phyloP scores from a whole-genome alignment of 2,797 vertebrate genomes.

The Cryptoblepharus egeriae region DNA sequence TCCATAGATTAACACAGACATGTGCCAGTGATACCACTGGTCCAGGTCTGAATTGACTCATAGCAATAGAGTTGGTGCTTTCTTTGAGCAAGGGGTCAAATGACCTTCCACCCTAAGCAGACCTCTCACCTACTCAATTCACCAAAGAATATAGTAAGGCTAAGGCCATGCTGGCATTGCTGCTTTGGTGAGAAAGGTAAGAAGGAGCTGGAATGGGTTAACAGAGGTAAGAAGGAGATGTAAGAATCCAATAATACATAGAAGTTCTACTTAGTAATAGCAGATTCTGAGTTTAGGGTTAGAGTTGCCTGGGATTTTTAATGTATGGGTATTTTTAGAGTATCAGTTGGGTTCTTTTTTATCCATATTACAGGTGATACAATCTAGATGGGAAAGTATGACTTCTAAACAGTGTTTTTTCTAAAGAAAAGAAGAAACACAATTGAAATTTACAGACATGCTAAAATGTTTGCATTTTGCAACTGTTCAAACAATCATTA shows the following conservation, averaged over 20 bases:
- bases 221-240: background rate
- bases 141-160: too few species aligned
- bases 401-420: slow-evolving; percentile 8
- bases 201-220: background rate
- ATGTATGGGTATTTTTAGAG: background rate
- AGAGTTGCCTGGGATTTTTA: background rate
- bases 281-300: background rate
- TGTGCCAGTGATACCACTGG: too few species aligned
- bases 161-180: too few species aligned
- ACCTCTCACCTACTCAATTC: too few species aligned
- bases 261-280: background rate
- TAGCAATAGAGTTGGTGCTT: too few species aligned
- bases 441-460: slow-evolving; percentile 34
- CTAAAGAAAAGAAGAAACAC: slow-evolving; percentile 3
- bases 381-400: accelerated
- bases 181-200: background rate
- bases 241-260: background rate
- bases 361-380: background rate
- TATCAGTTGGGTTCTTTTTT: background rate
- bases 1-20: too few species aligned
- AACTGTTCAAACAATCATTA: slow-evolving; percentile 42
- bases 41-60: too few species aligned
- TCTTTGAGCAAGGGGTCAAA: too few species aligned
- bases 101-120: too few species aligned
- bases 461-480: slow-evolving; percentile 57